These are phyloP conservation scores for Synergus laeviventris DNA, from an alignment of 2,888 invertebrate species.

Conservation along the genomic window DNA sequence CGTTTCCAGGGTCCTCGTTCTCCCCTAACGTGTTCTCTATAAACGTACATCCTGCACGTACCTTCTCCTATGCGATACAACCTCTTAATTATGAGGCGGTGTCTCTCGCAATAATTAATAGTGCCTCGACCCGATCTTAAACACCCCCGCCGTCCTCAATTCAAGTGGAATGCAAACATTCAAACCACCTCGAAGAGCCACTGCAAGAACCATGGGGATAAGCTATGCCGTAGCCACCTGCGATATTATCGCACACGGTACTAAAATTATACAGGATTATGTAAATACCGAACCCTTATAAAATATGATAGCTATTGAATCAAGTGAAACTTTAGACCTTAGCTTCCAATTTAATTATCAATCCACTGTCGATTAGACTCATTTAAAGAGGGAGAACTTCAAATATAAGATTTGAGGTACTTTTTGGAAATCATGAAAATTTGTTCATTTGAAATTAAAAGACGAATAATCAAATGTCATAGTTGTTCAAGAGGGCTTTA, in stretches of 20 bases:
- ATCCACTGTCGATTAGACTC: not conserved
- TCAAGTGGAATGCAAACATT: slow-evolving; percentile 37
- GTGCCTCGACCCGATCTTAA: slow-evolving; percentile 43
- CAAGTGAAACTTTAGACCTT: slow-evolving; percentile 34
- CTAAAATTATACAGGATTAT: slow-evolving; percentile 40
- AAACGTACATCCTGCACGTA: slow-evolving; percentile 40
- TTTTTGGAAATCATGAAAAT: not conserved
- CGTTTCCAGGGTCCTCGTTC: slow-evolving; percentile 48
- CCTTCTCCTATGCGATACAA: slow-evolving; percentile 47
- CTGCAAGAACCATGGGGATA: slow-evolving; percentile 33
- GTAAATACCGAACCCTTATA: slow-evolving; percentile 26
- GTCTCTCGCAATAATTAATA: slow-evolving; percentile 67
- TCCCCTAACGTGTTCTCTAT: slow-evolving; percentile 45
- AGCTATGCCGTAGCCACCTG: slow-evolving; percentile 38
- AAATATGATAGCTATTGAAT: slow-evolving; percentile 36
- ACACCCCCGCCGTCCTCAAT: slow-evolving; percentile 1
- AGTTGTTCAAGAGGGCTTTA: not conserved
- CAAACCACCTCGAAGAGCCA: slow-evolving; percentile 10
- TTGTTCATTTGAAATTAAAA: not conserved
- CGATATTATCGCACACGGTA: slow-evolving; percentile 32
- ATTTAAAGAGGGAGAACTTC: not conserved
- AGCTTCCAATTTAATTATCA: slow-evolving; percentile 14
- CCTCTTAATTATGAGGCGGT: slow-evolving; percentile 65
- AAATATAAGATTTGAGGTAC: too few relatives aligned
- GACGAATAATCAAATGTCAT: not conserved